phyloP scores from a whole-genome alignment of 1,140 invertebrate species.

The Bombus confusus region DNA sequence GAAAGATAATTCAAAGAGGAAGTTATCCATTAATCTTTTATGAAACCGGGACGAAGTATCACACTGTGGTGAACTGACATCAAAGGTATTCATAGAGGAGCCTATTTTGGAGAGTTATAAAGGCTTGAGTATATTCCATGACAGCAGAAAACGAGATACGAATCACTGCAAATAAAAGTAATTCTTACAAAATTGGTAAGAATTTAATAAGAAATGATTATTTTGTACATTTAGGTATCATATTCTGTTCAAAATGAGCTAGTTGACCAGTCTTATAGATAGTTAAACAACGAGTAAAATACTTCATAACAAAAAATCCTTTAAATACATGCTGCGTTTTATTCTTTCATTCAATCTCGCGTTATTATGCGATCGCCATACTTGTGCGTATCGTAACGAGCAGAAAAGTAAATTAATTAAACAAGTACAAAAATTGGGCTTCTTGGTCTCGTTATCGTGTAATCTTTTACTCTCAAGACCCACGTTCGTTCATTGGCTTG shows the following conservation, averaged over 20 bases:
- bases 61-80: conserved; percentile 4
- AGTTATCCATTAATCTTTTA: conserved; percentile 29
- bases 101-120: not conserved
- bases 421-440: not conserved
- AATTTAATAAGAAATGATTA: not conserved
- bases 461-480: not conserved
- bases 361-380: not conserved
- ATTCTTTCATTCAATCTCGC: too few species aligned
- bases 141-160: not conserved
- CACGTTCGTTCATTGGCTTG: not conserved
- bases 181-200: not conserved
- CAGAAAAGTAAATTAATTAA: not conserved
- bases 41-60: conserved; percentile 1
- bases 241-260: not conserved
- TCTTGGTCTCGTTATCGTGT: not conserved
- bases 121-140: not conserved
- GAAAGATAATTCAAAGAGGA: conserved; percentile 10
- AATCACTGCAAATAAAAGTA: not conserved
- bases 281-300: too few species aligned
- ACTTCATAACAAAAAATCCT: too few species aligned
- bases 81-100: conserved; percentile 6
- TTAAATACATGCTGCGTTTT: too few species aligned
- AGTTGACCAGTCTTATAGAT: too few species aligned
- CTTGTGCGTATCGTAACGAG: not conserved
- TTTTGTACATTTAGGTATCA: not conserved